Conservation (phyloP, 35 echinoderm and acorn worm species). For the Stichopus chloronotus region DNA sequence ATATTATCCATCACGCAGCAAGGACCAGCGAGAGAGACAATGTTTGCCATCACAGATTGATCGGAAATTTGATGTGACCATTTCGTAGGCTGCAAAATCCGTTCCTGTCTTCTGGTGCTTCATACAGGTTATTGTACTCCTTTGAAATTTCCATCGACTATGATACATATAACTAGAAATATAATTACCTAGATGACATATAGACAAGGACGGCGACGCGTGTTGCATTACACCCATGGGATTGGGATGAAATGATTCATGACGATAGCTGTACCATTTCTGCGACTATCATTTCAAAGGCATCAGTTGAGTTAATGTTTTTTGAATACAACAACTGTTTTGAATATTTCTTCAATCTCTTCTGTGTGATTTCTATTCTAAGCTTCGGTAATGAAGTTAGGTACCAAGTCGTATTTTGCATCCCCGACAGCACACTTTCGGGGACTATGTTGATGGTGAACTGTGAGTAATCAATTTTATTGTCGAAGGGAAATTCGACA, state of each 20-base stretch:
- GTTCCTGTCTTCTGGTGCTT: too few species aligned
- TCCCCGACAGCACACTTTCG: background rate
- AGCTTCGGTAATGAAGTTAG: slow-evolving; percentile 34
- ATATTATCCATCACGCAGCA: too few species aligned
- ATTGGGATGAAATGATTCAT: background rate
- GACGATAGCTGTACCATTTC: slow-evolving; percentile 44
- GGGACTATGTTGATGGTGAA: slow-evolving; percentile 37
- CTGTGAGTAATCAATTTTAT: slow-evolving; percentile 27
- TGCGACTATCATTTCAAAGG: slow-evolving; percentile 48
- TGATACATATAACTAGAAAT: too few species aligned
- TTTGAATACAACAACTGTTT: slow-evolving; percentile 37
- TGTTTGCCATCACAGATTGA: too few species aligned
- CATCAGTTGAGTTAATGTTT: background rate
- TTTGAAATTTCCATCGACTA: too few species aligned
- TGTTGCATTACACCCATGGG: too few species aligned
- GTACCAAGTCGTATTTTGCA: slow-evolving; percentile 27
- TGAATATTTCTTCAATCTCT: slow-evolving; percentile 15
- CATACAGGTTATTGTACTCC: too few species aligned
- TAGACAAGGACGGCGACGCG: too few species aligned
- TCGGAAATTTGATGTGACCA: too few species aligned
- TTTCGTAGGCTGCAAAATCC: too few species aligned
- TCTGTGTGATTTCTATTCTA: slow-evolving; percentile 31
- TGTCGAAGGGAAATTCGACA: slow-evolving; percentile 44
- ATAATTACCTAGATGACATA: too few species aligned
- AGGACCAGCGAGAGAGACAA: too few species aligned